phyloP scores from a whole-genome alignment of 2,888 invertebrate genomes.

The Netelia fuscicornis region DNA sequence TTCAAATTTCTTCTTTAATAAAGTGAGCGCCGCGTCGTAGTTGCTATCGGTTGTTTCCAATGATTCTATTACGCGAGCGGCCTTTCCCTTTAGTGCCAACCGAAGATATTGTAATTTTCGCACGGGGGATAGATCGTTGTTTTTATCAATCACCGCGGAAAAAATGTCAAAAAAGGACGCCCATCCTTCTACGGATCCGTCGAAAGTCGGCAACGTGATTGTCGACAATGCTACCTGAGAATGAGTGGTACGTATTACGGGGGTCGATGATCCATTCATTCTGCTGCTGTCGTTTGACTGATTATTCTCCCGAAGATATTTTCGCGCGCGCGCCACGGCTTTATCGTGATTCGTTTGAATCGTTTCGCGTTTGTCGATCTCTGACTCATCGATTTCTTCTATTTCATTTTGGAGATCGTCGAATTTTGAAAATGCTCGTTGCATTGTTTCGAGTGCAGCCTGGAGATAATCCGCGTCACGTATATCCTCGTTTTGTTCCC shows the following conservation, averaged over 20 bases:
- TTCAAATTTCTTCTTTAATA: slow-evolving; percentile 22
- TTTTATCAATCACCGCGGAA: slow-evolving; percentile 9
- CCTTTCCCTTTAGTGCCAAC: neutral
- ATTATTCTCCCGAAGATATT: neutral
- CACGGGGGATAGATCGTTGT: neutral
- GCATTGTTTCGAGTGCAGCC: slow-evolving; percentile 29
- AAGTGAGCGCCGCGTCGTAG: neutral
- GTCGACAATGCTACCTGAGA: neutral
- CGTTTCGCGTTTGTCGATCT: neutral
- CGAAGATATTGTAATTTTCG: slow-evolving; percentile 7
- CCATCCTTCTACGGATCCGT: neutral
- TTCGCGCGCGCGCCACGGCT: neutral
- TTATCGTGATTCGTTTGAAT: slow-evolving; percentile 8
- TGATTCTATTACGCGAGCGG: slow-evolving; percentile 9
- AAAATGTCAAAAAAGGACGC: neutral
- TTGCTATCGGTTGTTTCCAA: slow-evolving; percentile 6
- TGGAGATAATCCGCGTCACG: slow-evolving; percentile 25
- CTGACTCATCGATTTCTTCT: slow-evolving; percentile 23
- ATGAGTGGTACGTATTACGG: neutral
- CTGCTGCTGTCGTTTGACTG: neutral
- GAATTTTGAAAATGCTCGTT: slow-evolving; percentile 22
- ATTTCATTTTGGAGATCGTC: slow-evolving; percentile 33
- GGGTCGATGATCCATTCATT: neutral
- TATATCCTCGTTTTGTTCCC: neutral
- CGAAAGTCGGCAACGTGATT: neutral